Conservation (phyloP, 1,140 invertebrate species). For the Caenorhabditis tropicalis region DNA sequence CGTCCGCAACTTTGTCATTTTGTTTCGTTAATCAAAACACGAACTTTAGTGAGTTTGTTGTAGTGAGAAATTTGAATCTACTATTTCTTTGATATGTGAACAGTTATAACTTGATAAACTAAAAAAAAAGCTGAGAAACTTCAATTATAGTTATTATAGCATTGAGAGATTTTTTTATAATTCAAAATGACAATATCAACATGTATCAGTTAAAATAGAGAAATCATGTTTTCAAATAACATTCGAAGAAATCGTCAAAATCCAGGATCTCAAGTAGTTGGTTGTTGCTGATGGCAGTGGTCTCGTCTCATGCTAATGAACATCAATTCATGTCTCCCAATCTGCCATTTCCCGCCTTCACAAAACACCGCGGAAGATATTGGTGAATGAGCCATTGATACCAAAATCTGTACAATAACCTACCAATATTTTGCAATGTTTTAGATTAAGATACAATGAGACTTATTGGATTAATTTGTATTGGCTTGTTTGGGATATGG, state of each 20-base stretch:
- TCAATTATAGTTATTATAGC: too few species aligned
- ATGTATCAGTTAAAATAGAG: too few species aligned
- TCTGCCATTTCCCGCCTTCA: constrained; percentile 1
- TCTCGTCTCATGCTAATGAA: constrained; percentile 32
- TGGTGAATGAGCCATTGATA: neutral
- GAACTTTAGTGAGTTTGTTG: too few species aligned
- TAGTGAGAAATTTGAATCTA: too few species aligned
- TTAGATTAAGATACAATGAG: neutral
- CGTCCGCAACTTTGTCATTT: too few species aligned
- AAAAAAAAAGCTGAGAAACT: too few species aligned
- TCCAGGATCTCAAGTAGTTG: neutral
- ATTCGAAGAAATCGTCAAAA: neutral
- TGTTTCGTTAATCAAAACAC: too few species aligned
- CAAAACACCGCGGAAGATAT: neutral
- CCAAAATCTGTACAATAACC: neutral
- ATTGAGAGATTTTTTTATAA: too few species aligned
- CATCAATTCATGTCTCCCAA: constrained; percentile 19
- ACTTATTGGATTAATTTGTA: neutral
- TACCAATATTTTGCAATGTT: neutral
- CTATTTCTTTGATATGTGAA: too few species aligned
- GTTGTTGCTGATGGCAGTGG: neutral
- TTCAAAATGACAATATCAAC: too few species aligned
- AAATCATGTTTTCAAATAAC: neutral
- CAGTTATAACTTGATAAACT: too few species aligned
- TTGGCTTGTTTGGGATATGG: neutral